Evolutionary conservation across 92 coral and sea anemone species (phyloP), one percentile per base, ranked within the genome.

Genomic region (Zoanthus sociatus): DNA sequence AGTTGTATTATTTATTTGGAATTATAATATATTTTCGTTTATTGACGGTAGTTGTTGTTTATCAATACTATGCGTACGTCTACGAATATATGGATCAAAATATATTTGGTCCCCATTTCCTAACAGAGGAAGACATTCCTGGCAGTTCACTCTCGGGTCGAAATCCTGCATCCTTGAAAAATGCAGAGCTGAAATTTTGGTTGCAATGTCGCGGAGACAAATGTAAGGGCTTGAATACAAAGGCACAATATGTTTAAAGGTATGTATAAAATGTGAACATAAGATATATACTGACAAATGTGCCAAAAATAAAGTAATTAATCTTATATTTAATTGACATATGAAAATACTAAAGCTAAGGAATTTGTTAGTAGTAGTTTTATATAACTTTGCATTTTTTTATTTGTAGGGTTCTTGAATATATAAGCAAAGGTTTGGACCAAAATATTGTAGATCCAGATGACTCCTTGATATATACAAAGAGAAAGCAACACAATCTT

Each of bases 111-210:
- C 69, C 61, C 66, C 61, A 78, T 56, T 56, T 56, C 13, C 64
- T 8, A 13, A 56, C 69, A 37, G 26, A 44, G 3, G 60, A 48
- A 83, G 74, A 63, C 37, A 44, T 26, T 63, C 31, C 64, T 56
- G 64, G 64, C 64, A 56, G 64, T 56, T 56, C 64, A 56, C 64
- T 56, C 64, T 56, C 64, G 64, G 64, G 64, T 56, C 64, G 64
- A 56, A 56, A 56, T 56, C 64, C 64, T 56, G 64, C 17, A 16
- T 56, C 64, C 64, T 56, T 5, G 64, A 56, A 56, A 56, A 56
- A 56, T 56, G 64, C 8, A 16, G 64, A 56, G 64, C 64, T 56
- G 64, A 56, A 56, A 56, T 2, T 56, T 56, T 56, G 64, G 64
- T 56, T 56, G 64, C 64, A 56, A 56, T 56, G 64, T 56, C 64